Conservation (phyloP, 2,888 invertebrate species). For the Aspidiotus destructor region DNA sequence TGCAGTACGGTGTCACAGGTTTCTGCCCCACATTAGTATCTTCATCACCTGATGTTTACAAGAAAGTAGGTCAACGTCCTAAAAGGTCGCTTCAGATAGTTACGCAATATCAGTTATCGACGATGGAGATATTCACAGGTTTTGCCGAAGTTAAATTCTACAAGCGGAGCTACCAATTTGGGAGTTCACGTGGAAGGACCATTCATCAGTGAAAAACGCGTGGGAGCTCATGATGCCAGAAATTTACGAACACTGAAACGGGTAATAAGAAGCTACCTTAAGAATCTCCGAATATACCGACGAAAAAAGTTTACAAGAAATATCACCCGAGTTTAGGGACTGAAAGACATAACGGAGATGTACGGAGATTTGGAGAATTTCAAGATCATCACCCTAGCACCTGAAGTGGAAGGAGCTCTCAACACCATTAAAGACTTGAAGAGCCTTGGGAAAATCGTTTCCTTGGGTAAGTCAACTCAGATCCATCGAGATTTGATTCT, state of each 20-base stretch:
- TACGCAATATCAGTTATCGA: background rate
- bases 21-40: constrained; percentile 96
- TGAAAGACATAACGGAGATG: constrained; percentile 55
- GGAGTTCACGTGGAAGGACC: constrained; percentile 95
- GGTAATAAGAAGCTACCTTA: constrained; percentile 43
- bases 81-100: background rate
- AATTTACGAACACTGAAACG: constrained; percentile 61
- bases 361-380: constrained; percentile 76
- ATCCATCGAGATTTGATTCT: too few relatives aligned
- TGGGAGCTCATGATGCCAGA: constrained; percentile 82
- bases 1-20: constrained; percentile 88
- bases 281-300: too few relatives aligned
- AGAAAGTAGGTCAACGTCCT: constrained; percentile 48
- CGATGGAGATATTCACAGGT: constrained; percentile 39
- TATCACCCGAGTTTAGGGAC: constrained; percentile 48
- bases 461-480: constrained; percentile 59
- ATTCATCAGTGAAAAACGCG: constrained; percentile 81
- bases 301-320: too few relatives aligned
- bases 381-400: constrained; percentile 82
- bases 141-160: constrained; percentile 59
- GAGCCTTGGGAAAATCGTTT: constrained; percentile 55
- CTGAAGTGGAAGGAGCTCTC: constrained; percentile 65
- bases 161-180: constrained; percentile 72
- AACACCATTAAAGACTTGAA: constrained; percentile 61
- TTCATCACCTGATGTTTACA: constrained; percentile 69